Percentiles rank a stretch among this genome's conserved stretches.
Evolutionary conservation across 1,140 invertebrate species (phyloP).

Genomic region (Drosophila sturtevanti): DNA sequence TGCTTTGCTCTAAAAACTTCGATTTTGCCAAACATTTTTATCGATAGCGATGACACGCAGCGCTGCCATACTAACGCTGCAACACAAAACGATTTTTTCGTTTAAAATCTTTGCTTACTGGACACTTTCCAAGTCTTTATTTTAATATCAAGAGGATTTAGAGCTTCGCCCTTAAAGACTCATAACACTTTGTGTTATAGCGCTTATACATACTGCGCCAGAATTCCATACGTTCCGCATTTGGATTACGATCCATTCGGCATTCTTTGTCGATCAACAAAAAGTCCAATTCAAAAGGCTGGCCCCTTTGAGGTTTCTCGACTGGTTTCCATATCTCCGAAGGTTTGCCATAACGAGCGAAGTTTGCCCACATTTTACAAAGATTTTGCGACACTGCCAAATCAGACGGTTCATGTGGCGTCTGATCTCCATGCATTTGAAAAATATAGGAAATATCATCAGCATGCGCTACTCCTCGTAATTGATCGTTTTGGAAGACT

Average conservation of each 20-base stretch:
- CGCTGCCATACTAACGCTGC: not conserved
- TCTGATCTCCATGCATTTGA: conserved; percentile 84
- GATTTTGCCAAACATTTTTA: too few relatives aligned
- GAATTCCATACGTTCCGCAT: conserved; percentile 80
- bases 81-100: not conserved
- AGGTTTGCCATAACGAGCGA: conserved; percentile 84
- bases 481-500: conserved; percentile 60
- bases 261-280: conserved; percentile 66
- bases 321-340: conserved; percentile 67
- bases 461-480: conserved; percentile 85
- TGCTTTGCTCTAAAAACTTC: too few relatives aligned
- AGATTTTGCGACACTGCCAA: conserved; percentile 83
- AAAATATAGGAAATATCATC: conserved; percentile 86
- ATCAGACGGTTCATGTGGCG: conserved; percentile 82
- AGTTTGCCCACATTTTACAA: conserved; percentile 86
- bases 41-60: not conserved
- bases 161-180: conserved; percentile 57
- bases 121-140: not conserved
- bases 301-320: conserved; percentile 7
- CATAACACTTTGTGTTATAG: conserved; percentile 42
- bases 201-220: conserved; percentile 76
- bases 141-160: conserved; percentile 19
- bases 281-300: conserved; percentile 65
- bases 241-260: conserved; percentile 69
- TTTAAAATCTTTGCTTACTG: not conserved